Conservation (phyloP, 2,888 invertebrate genomes). For the Watsonalla binaria region DNA sequence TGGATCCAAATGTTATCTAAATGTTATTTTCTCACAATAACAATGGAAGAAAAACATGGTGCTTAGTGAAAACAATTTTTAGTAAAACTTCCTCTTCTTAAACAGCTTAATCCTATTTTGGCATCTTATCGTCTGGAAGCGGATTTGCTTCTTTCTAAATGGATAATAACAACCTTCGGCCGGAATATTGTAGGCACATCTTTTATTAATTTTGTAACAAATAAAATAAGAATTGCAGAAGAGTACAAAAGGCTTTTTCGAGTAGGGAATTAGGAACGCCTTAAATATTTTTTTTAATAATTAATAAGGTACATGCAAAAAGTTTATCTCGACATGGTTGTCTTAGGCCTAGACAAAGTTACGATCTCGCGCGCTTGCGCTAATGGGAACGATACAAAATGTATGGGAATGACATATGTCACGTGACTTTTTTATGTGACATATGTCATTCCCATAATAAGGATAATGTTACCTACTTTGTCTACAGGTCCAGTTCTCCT, state of each 20-base stretch:
- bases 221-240: constrained; percentile 17
- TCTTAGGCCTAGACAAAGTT: no score
- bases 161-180: background rate
- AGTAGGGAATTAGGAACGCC: no score
- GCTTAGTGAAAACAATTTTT: background rate
- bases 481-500: no score
- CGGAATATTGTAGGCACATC: background rate
- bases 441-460: no score
- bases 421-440: no score
- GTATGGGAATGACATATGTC: no score
- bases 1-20: background rate
- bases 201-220: background rate
- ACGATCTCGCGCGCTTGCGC: no score
- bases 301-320: no score
- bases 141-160: constrained; percentile 1
- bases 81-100: background rate
- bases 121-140: background rate
- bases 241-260: constrained; percentile 5
- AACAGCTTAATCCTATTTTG: background rate
- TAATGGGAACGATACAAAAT: no score
- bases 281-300: no score
- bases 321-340: no score
- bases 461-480: no score
- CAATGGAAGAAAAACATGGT: background rate
- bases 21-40: background rate